Base-by-base conservation (phyloP, 2,113 vertebrate species). In the Procavia capensis region DNA sequence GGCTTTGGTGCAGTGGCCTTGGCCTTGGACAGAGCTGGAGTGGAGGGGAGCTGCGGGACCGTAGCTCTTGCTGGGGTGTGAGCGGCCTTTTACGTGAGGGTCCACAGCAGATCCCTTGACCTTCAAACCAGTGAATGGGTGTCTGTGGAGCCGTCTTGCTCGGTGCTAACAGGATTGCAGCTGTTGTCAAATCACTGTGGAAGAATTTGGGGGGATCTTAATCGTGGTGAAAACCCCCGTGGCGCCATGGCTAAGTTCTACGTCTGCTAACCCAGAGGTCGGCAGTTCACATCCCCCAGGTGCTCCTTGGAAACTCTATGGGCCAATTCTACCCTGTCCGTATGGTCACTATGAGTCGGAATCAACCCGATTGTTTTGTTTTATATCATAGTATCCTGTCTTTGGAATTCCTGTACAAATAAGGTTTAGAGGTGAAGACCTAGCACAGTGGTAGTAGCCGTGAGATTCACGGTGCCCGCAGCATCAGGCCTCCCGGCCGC, bases 111-210 rank as follows among this genome's bases (percentile, higher is more conserved):
- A 88, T 10, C 72, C 24, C 16, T 70, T 7, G 6, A 34, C n/a
- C 91, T 88, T 89, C 92, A 80, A 89, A n/a, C 85, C 86, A 61
- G 57, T 90, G n/a, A 84, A 70, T 84, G 50, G 14, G 47, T 19
- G 41, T 29, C 16, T 76, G 5, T 80, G 70, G 82, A 76, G 89
- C 22, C 66, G 91, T 85, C 50, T 50, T 72, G 22, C 11, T 4
- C 70, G 39, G 22, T 41, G 2, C 39, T 83, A 47, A 94, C 61
- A 63, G 79, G 66, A n/a, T 57, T 90, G 43, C 14, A 72, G 14
- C 24, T 22, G 81, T 95, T 78, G 70, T 64, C 41, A 88, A 95
- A 54, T 29, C 68, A 80, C 39, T 27, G 74, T 76, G 88, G 57
- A 54, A 54, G 50, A 63, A 41, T 59, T 89, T 94, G n/a, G n/a